Base-by-base conservation (phyloP, 2,113 vertebrate species). In the Athene noctua region DNA sequence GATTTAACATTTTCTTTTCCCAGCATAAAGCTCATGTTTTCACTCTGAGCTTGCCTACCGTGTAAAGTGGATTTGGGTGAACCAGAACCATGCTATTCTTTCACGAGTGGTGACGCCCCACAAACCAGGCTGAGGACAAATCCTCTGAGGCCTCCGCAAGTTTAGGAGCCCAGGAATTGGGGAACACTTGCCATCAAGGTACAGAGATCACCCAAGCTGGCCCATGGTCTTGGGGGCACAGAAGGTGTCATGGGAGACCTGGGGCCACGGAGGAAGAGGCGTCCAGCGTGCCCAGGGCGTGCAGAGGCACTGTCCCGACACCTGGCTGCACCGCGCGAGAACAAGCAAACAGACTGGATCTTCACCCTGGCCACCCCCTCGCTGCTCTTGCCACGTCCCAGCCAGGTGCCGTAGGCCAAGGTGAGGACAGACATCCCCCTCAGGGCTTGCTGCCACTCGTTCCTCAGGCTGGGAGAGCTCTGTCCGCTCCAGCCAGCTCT, bases 211-310 rank as follows among this genome's bases (percentile, higher is more conserved):
- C 71, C 36, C 2, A 0, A 44, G 68, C 20, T 54, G 36, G 54
- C 18, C 49, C 13, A 2, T 18, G 15, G 55, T 13, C 49, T 49
- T 10, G 0, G 40, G 47, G n/a, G 5, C 1, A 3, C 44, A 59
- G 20, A 52, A 32, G 21, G 32, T 0, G 0, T 13, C 36, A 4
- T 0, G 6, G 79, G 25, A 42, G 17, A 57, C 12, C 11, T 5
- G 7, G 10, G 46, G 16, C 40, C n/a, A 27, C 17, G 2, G 0
- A 49, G 40, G 40, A 67, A 9, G 1, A 0, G 40, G 59, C 46
- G 40, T 29, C 11, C 0, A 0, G 11, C 2, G 0, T 34, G 54
- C 36, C 62, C 47, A 4, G 17, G 42, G 58, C 8, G 19, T 21
- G 23, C 38, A 7, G 46, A 17, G 42, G 51, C 44, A 78, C 44